Percentiles rank a stretch among this genome's conserved stretches.
Evolutionary conservation across 2,888 invertebrate species (phyloP).

Genomic region (Plebejus anna): DNA sequence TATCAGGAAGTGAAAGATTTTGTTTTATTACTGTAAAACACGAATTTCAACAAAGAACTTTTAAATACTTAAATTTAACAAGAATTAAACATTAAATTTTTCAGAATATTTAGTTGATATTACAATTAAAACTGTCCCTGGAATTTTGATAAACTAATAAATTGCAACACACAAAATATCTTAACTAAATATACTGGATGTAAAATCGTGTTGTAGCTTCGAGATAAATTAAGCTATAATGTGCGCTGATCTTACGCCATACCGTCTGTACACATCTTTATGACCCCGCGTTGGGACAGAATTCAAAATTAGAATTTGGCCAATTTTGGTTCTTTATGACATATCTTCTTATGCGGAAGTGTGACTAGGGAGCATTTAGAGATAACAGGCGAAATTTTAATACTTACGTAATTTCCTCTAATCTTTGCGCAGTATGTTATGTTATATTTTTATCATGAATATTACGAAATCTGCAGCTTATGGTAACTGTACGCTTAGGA

Average conservation of each 20-base stretch:
- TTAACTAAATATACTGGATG: neutral
- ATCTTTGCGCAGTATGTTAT: neutral
- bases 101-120: too few species aligned
- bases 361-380: constrained; percentile 12
- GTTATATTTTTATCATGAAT: neutral
- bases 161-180: neutral
- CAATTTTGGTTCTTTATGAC: constrained; percentile 39
- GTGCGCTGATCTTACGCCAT: constrained; percentile 30
- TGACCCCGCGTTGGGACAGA: constrained; percentile 43
- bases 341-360: constrained; percentile 20
- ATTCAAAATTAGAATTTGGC: constrained; percentile 47
- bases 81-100: neutral
- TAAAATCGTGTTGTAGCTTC: neutral
- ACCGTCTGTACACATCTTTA: constrained; percentile 46
- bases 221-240: neutral
- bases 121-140: too few species aligned
- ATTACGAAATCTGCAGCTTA: neutral
- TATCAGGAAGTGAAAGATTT: neutral
- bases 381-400: constrained; percentile 13
- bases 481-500: neutral
- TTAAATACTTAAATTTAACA: neutral
- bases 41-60: neutral
- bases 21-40: neutral
- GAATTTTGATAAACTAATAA: neutral
- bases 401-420: neutral